Base-by-base conservation (phyloP, 1,140 invertebrate species). In the Zaprionus ghesquierei region DNA sequence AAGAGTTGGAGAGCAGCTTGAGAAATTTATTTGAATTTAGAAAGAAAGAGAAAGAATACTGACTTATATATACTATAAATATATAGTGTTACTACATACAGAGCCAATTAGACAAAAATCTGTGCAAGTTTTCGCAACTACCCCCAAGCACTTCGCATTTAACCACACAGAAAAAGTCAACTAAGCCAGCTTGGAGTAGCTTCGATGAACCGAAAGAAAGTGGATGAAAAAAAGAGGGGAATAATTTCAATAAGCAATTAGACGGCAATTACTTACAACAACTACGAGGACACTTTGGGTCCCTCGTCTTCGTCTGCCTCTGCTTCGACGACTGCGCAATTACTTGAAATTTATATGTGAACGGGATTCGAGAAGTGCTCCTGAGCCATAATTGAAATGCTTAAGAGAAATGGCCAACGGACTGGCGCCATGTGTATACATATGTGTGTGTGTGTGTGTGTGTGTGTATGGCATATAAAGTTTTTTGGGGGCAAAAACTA, bases 221-320 rank as follows among this genome's bases (percentile, higher is more conserved):
- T 9, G 46, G 9, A 38, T 22, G 41, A 27, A 55, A 35, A 25
- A 54, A 29, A 29, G 27, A 64, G 65, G 61, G 70, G 62, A 76
- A 73, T 79, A 79, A 89, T 87, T 89, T 89, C 82, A 87, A 87
- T 89, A 82, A 86, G 79, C 82, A 87, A 87, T 87, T 87, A 89
- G 82, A 76, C 75, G 82, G 75, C 84, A 89, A 87, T 89, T 87
- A 89, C 79, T 87, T 87, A 80, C 82, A 87, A 87, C 82, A 86
- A 86, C 82, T 87, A 31, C 15, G 22, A 58, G 65, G 31, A 51
- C 31, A 38, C 29, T 23, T 33, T 27, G 38, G 35, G 31, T 12
- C 6, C 35, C n/a, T 31, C 33, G 20, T 27, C n/a, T 22, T 64
- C 15, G 10, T 15, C 58, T 31, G 69, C 71, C 15, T 12, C 20